Percentiles rank a stretch among this genome's conserved stretches.
Evolutionary conservation across 2,113 vertebrate genomes (phyloP).

Genomic region (Steatornis caripensis): DNA sequence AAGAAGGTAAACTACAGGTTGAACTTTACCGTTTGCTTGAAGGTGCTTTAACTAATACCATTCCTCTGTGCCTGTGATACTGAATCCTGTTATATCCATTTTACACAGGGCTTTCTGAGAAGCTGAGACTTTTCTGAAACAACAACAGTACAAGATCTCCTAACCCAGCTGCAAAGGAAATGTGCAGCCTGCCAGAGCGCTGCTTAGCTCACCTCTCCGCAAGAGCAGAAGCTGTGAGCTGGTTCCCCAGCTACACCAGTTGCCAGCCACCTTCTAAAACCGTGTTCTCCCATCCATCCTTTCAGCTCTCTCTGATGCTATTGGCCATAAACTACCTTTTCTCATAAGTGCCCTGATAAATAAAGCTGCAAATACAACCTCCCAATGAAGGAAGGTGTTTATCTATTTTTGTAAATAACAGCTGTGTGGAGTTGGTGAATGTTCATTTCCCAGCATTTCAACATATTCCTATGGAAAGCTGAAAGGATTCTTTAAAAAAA

Average conservation of each 20-base stretch:
- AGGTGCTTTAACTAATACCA: background rate
- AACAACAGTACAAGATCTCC: background rate
- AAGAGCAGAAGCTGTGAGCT: background rate
- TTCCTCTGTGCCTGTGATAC: background rate
- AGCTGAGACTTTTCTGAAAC: background rate
- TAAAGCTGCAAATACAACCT: background rate
- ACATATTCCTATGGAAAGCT: background rate
- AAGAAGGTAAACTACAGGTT: background rate
- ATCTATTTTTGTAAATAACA: constrained; percentile 48
- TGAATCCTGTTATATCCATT: background rate
- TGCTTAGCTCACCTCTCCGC: background rate
- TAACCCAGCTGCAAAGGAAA: background rate
- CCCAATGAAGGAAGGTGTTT: background rate
- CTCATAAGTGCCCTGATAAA: background rate
- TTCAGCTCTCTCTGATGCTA: background rate
- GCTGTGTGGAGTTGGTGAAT: background rate
- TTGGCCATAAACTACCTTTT: background rate
- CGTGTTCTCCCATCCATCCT: background rate
- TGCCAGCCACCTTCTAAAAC: background rate
- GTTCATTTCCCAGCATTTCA: constrained; percentile 12
- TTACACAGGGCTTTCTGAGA: background rate
- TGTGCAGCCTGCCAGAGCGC: fast-evolving
- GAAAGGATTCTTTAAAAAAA: background rate
- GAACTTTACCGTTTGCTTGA: background rate
- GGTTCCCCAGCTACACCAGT: background rate